Conservation (phyloP, 2,888 invertebrate species). For the Aquatica leii region DNA sequence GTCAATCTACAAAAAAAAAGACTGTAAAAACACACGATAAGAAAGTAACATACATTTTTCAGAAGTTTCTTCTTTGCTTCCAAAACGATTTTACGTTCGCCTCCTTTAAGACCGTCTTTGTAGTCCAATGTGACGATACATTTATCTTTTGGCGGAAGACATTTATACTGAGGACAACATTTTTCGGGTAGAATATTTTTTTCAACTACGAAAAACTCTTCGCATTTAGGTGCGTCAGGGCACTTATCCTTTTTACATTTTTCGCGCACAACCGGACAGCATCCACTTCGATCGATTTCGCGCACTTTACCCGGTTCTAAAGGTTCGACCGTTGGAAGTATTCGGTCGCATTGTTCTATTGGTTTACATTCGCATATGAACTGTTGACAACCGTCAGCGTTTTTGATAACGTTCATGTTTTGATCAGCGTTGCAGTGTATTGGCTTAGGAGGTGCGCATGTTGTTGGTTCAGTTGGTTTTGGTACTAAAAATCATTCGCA, state of each 20-base stretch:
- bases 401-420: slow-evolving; percentile 71
- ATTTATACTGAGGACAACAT: slow-evolving; percentile 75
- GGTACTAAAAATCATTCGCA: slow-evolving; percentile 62
- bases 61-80: slow-evolving; percentile 63
- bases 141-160: slow-evolving; percentile 71
- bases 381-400: slow-evolving; percentile 73
- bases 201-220: slow-evolving; percentile 65
- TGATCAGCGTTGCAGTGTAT: slow-evolving; percentile 78
- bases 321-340: slow-evolving; percentile 55
- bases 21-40: background rate
- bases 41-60: slow-evolving; percentile 61
- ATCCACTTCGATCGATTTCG: slow-evolving; percentile 69
- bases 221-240: slow-evolving; percentile 67
- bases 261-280: slow-evolving; percentile 71
- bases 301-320: slow-evolving; percentile 70
- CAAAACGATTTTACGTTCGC: slow-evolving; percentile 60
- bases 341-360: slow-evolving; percentile 70
- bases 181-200: slow-evolving; percentile 48
- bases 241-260: slow-evolving; percentile 72
- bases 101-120: slow-evolving; percentile 65
- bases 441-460: slow-evolving; percentile 72
- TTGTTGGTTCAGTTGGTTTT: slow-evolving; percentile 61
- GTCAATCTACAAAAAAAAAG: slow-evolving; percentile 62
- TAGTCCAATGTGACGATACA: slow-evolving; percentile 70
- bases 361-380: slow-evolving; percentile 83